phyloP scores from a whole-genome alignment of 37 sponge, comb jelly and placozoan species.

The Spongilla lacustris region DNA sequence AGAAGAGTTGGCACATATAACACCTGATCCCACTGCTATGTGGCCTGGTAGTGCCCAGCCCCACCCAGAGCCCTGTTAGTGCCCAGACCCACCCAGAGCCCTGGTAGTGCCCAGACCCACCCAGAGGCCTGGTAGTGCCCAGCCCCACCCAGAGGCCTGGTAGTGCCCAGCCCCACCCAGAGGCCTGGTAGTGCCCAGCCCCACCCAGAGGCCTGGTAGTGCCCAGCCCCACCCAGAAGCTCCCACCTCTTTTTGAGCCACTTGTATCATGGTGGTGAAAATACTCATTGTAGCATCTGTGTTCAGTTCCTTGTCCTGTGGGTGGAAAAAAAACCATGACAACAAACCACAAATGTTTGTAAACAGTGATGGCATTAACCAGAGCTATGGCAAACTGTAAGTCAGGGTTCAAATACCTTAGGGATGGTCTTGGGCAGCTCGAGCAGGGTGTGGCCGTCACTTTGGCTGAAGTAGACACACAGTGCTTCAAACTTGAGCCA shows the following conservation, averaged over 20 bases:
- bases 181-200: not conserved
- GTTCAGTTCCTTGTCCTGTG: constrained; percentile 18
- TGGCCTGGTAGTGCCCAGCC: too few relatives aligned
- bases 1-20: too few relatives aligned
- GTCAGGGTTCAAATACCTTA: too few relatives aligned
- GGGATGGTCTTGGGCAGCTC: constrained; percentile 44
- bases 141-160: too few relatives aligned
- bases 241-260: constrained; percentile 59
- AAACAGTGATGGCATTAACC: too few relatives aligned
- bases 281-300: constrained; percentile 23
- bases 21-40: too few relatives aligned
- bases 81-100: too few relatives aligned
- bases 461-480: constrained; percentile 79
- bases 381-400: too few relatives aligned
- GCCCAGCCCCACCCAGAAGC: not conserved
- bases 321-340: not conserved
- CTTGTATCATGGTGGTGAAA: constrained; percentile 62
- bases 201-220: not conserved
- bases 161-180: too few relatives aligned
- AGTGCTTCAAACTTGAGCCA: constrained; percentile 88
- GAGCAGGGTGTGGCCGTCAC: constrained; percentile 74
- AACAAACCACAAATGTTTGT: not conserved
- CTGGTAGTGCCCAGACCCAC: too few relatives aligned
- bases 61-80: too few relatives aligned
- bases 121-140: too few relatives aligned